phyloP scores from a whole-genome alignment of 2,797 vertebrate genomes.

The Sebastes ruberrimus region DNA sequence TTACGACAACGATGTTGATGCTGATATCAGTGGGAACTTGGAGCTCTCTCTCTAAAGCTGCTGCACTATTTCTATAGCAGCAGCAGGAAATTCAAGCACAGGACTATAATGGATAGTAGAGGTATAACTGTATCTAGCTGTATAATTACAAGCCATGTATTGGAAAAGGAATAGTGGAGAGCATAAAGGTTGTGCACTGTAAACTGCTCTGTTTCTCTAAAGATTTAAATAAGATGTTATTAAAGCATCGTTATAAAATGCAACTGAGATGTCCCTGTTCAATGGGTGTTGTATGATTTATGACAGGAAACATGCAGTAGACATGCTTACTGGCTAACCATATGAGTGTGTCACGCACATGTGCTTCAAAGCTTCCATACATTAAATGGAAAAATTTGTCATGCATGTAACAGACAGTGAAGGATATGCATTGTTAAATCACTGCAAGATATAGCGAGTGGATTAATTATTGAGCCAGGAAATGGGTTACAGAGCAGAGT shows the following conservation, averaged over 20 bases:
- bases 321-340: constrained; percentile 6
- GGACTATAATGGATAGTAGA: background rate
- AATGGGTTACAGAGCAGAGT: constrained; percentile 22
- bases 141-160: constrained; percentile 15
- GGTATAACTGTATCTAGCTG: constrained; percentile 1
- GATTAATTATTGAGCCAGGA: constrained; percentile 48
- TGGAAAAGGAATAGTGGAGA: background rate
- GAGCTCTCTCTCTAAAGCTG: constrained; percentile 29
- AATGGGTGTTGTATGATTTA: constrained; percentile 13
- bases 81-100: constrained; percentile 9
- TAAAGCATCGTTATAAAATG: background rate
- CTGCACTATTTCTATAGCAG: constrained; percentile 7
- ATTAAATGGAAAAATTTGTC: constrained; percentile 24
- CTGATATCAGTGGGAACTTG: constrained; percentile 33
- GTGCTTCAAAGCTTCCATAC: background rate
- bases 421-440: constrained; percentile 34
- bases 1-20: constrained; percentile 27
- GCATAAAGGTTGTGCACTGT: background rate
- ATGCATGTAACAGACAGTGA: constrained; percentile 50
- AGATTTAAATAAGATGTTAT: background rate
- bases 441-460: constrained; percentile 3
- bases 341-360: constrained; percentile 17
- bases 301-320: constrained; percentile 13
- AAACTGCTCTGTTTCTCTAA: background rate
- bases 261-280: background rate